Base-by-base conservation (phyloP, 2,888 invertebrate genomes). In the Troides oblongomaculatus region DNA sequence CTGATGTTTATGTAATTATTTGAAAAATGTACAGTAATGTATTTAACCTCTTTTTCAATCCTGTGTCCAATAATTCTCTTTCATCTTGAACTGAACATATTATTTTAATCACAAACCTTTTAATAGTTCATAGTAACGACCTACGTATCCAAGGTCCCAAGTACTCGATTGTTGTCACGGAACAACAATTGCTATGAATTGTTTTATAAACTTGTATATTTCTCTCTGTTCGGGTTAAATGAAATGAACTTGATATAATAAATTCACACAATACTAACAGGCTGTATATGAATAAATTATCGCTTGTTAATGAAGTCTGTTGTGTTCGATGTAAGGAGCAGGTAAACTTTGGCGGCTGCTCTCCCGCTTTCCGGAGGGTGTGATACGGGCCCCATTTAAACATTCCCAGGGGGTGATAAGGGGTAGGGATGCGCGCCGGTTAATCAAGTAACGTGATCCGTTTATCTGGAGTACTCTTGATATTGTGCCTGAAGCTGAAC, bases 361-460 rank as follows among this genome's bases (percentile, higher is more conserved):
- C 75, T 83, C 76, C 81, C 79, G 83, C 85, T 86, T 86, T 84
- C 84, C 82, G 88, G 88, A 87, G 82, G 88, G 86, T 88, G 90
- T 89, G 90, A 90, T 91, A 87, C 90, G 85, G 85, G 85, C 82
- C 89, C 88, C 89, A 89, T 90, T 91, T 91, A 91, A 92, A 91
- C 90, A 91, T 92, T 90, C 91, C 90, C 90, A 85, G 79, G 89
- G 46, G 90, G 90, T 88, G 90, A 87, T 89, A 89, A 90, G 86
- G 90, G 87, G 89, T 82, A 87, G 89, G 89, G 89, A 89, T 90
- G 88, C 84, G 86, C 84, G 83, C 86, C 87, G 89, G 90, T 91
- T 92, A 92, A 92, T 92, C 91, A 92, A 91, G 92, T 92, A 91
- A 91, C 91, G 90, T 89, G 91, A 92, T 90, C 91, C 90, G 90